Percentiles rank a stretch among this genome's conserved stretches.
These are phyloP conservation scores for Ephydatia muelleri DNA, from an alignment of 37 sponge, comb jelly and placozoan genomes.

Conservation along the genomic window DNA sequence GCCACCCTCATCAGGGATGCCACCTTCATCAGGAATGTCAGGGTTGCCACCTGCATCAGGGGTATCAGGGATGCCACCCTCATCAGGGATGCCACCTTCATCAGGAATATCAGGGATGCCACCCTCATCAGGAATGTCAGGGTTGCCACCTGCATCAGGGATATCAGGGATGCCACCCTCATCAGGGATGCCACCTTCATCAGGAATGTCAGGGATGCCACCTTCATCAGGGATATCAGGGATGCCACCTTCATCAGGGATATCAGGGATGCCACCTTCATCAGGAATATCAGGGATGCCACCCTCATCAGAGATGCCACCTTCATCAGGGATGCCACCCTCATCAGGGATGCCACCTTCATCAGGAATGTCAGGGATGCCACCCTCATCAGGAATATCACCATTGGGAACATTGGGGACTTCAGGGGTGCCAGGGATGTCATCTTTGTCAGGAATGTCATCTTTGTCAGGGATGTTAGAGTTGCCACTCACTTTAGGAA, in stretches of 20 bases:
- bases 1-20: constrained; percentile 6
- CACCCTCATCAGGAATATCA: not conserved
- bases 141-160: not conserved
- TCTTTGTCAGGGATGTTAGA: too few relatives aligned
- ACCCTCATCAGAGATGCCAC: not conserved
- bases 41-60: not conserved
- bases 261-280: not conserved
- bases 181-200: not conserved
- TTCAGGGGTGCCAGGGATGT: not conserved
- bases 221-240: not conserved
- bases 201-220: not conserved
- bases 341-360: constrained; percentile 4
- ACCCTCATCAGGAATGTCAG: not conserved
- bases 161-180: not conserved
- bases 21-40: not conserved
- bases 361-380: not conserved
- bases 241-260: not conserved
- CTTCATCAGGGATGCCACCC: too few relatives aligned
- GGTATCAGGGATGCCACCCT: not conserved
- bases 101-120: not conserved
- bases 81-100: constrained; percentile 6
- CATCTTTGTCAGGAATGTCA: not conserved
- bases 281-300: not conserved
- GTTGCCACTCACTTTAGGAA: too few relatives aligned
- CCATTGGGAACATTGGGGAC: not conserved